These are phyloP conservation scores for Halcyon smyrnensis DNA, from an alignment of 2,797 vertebrate species.

Conservation along the genomic window DNA sequence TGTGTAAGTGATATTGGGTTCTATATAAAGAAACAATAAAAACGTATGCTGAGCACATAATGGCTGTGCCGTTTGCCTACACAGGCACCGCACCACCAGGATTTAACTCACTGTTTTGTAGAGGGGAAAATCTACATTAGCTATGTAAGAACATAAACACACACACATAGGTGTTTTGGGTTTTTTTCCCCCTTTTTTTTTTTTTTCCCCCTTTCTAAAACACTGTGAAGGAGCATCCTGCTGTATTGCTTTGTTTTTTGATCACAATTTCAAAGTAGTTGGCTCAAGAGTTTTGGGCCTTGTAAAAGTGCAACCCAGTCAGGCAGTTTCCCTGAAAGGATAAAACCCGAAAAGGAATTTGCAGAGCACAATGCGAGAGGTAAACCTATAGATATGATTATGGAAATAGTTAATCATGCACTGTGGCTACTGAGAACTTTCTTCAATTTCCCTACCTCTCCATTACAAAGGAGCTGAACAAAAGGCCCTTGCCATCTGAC, in stretches of 20 bases:
- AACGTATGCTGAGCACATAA: slow-evolving; percentile 27
- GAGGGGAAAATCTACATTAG: background rate
- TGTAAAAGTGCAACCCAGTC: background rate
- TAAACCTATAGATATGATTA: slow-evolving; percentile 7
- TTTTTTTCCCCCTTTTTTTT: background rate
- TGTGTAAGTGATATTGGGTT: slow-evolving; percentile 54
- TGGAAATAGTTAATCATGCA: background rate
- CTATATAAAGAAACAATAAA: slow-evolving; percentile 44
- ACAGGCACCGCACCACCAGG: background rate
- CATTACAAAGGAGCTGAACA: slow-evolving; percentile 51
- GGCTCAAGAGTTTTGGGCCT: background rate
- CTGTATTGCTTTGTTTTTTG: background rate
- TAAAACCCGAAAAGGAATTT: slow-evolving; percentile 19
- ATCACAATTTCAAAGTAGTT: background rate
- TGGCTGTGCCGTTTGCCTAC: background rate
- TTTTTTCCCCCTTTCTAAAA: background rate
- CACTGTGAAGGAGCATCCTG: background rate
- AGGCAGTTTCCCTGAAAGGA: slow-evolving; percentile 1
- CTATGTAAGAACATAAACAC: background rate
- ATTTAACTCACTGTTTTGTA: slow-evolving; percentile 4
- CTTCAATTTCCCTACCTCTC: slow-evolving; percentile 47
- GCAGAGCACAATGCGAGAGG: background rate
- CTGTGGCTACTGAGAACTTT: slow-evolving; percentile 29
- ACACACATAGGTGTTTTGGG: background rate
- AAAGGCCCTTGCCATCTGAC: slow-evolving; percentile 56